Evolutionary conservation across 2,113 vertebrate genomes (phyloP).

Genomic region (Odobenus rosmarus): DNA sequence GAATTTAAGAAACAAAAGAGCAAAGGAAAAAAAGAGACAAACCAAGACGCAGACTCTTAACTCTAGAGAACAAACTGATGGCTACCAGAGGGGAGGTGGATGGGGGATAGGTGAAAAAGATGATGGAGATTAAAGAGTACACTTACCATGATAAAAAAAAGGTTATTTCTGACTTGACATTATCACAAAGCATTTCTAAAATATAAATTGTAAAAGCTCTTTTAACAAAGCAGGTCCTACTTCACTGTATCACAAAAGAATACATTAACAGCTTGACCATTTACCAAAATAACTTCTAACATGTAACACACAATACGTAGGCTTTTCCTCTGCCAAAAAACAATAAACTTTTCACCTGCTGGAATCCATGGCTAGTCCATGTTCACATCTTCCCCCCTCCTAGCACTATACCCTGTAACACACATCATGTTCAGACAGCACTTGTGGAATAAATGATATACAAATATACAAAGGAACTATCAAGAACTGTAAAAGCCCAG

Average conservation of each 20-base stretch:
- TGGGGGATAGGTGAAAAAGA: neutral
- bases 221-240: neutral
- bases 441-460: neutral
- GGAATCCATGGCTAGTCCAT: neutral
- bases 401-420: neutral
- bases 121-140: neutral
- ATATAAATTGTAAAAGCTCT: neutral
- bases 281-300: slow-evolving; percentile 54
- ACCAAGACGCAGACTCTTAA: neutral
- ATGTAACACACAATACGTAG: neutral
- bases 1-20: neutral
- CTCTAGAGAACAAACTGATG: neutral
- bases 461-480: neutral
- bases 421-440: neutral
- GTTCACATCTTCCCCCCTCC: neutral
- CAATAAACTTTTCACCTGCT: neutral
- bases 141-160: neutral
- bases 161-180: neutral
- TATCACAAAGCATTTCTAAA: slow-evolving; percentile 20
- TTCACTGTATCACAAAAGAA: neutral
- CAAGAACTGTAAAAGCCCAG: neutral
- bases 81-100: neutral
- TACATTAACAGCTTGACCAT: neutral
- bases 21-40: neutral
- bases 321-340: neutral